Base-by-base conservation (phyloP, 2,888 invertebrate genomes). In the Nycteola revayana region DNA sequence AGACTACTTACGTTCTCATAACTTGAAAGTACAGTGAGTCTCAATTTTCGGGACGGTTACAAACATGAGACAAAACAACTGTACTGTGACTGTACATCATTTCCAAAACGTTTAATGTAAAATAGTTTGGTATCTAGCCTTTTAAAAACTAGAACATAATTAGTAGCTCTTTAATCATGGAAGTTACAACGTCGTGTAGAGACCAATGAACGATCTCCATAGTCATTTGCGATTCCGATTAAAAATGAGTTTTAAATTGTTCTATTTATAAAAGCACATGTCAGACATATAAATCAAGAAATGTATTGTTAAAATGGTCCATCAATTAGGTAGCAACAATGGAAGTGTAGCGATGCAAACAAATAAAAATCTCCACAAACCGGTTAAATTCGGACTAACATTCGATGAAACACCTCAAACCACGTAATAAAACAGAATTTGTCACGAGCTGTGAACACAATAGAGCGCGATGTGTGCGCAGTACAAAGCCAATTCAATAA, bases 401-500 rank as follows among this genome's bases (percentile, higher is more conserved):
- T 46, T 54, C 47, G 28, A 52, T 56, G 48, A 47, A 53, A 51
- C 43, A 47, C 46, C 49, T 43, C 52, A 61, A 52, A 49, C 26
- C 43, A 34, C 47, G 52, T 62, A 65, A 67, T 69, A 70, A 69
- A 75, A 71, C 64, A 63, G 72, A 75, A 76, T 69, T 74, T 71
- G 69, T 75, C 73, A 72, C 71, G 71, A 66, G 55, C 64, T 56
- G 52, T 44, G 52, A 60, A 58, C 60, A 76, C 76, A 83, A 80
- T 74, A 60, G 70, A 55, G 56, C 55, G 60, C 69, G 60, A 61
- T 61, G 69, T 70, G 58, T 66, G 61, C 61, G 63, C 60, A 50
- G 59, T 73, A 77, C 72, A 77, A 76, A 75, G 74, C 69, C 78
- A 77, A 82, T 79, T 74, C 79, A 82, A 83, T 83, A 75, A 81